These are phyloP conservation scores for Doryteuthis pealeii DNA, from an alignment of 1,140 invertebrate species.

Conservation along the genomic window DNA sequence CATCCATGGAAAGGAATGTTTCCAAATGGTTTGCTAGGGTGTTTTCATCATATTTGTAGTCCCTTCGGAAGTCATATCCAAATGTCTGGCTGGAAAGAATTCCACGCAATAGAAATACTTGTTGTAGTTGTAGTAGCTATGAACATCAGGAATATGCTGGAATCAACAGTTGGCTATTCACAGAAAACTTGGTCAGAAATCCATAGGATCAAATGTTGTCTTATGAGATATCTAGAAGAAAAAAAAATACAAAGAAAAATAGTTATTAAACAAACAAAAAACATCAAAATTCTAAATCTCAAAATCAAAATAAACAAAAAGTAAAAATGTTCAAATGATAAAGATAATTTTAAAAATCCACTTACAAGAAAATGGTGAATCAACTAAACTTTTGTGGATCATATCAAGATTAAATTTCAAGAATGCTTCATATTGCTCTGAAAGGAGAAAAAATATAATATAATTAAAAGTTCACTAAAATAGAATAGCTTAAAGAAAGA, in stretches of 20 bases:
- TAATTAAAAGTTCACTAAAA: too few species aligned
- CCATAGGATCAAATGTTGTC: neutral
- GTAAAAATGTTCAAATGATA: too few species aligned
- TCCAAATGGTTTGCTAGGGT: neutral
- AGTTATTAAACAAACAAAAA: too few species aligned
- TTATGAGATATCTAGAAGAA: neutral
- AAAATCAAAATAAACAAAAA: too few species aligned
- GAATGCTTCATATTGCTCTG: slow-evolving; percentile 95
- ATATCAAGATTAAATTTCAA: slow-evolving; percentile 97
- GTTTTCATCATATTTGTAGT: neutral
- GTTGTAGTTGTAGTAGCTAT: slow-evolving; percentile 1
- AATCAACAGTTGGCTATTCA: slow-evolving; percentile 8
- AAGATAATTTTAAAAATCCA: slow-evolving; percentile 18
- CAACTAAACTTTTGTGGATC: slow-evolving; percentile 79
- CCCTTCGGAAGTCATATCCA: neutral
- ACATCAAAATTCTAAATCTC: too few species aligned
- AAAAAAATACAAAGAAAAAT: neutral
- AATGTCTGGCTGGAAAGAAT: neutral
- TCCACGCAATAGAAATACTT: neutral
- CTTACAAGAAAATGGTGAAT: slow-evolving; percentile 53
- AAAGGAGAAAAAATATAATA: slow-evolving; percentile 37
- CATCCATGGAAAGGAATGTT: slow-evolving; percentile 5
- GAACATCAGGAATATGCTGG: slow-evolving; percentile 4
- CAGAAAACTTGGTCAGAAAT: slow-evolving; percentile 10
- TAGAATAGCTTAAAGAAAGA: too few species aligned